Evolutionary conservation across 2,888 invertebrate genomes (phyloP), one percentile per base, ranked within the genome.

Genomic region (Choristoneura rosaceana): DNA sequence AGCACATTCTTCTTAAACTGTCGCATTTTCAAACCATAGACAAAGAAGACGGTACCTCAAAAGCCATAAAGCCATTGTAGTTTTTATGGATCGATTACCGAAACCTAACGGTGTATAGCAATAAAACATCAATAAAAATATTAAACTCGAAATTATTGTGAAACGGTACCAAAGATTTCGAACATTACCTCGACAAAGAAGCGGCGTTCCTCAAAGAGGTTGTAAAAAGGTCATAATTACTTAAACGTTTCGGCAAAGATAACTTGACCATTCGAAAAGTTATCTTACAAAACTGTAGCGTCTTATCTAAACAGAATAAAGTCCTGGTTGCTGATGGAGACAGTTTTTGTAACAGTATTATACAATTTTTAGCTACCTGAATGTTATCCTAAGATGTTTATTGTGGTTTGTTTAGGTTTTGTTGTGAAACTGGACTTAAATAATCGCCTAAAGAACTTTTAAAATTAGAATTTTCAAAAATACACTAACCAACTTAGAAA

Each of bases 171-270:
- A 80, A 81, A 78, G 82, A 82, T 84, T 84, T 84, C 79, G 84
- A 83, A 80, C 79, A 83, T 86, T 82, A 81, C 80, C 71, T 76
- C 75, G 71, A 78, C 79, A 84, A 85, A 83, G 78, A 74, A 81
- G 80, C 90, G 91, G 90, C 82, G 38, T 67, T 63, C 62, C 78
- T 84, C 87, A 89, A 89, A 89, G 84, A 68, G 70, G 81, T 81
- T 85, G 85, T 90, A 86, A 88, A 90, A 83, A 84, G 80, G 80
- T 84, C 84, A 86, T 89, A 84, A 90, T 88, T 84, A 82, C 82
- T 83, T 83, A 85, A 76, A 78, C 69, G 76, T 74, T 76, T 76
- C 63, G 34, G 64, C 67, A 64, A 74, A 25, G 60, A 66, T 69
- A 71, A 61, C 62, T 71, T 60, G 33, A 15, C 61, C 67, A 69